Evolutionary conservation across 1,140 invertebrate genomes (phyloP), one percentile per base, ranked within the genome.

Genomic region (Ditylenchus dipsaci): DNA sequence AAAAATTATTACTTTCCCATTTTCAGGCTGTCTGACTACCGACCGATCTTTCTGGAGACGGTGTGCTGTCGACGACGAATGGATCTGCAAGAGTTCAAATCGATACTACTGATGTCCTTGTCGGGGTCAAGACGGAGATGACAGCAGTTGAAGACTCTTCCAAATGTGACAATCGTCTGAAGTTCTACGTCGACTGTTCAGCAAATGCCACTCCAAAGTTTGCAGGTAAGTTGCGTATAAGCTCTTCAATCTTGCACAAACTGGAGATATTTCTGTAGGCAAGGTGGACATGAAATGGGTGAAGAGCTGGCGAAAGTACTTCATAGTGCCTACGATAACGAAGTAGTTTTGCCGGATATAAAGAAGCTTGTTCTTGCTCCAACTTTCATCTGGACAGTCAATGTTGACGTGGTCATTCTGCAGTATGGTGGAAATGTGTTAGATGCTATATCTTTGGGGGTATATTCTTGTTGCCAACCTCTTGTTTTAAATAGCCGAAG

Each of bases 391-490:
- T 71, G 69, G 69, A 58, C 33, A 1, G 17, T 71, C 27, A 73
- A 69, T 42, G 69, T 71, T 8, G 69, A 71, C 42, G 61, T 71
- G n/a, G 67, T 71, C 8, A 60, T 71, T 13, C 43, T 71, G 29
- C 69, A 73, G n/a, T 71, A 47, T 66, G 69, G 61, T 60, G 69
- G 69, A 11, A 71, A 73, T 49, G 33, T 72, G 17, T 49, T 71
- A 59, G 69, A 71, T 60, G 69, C 69, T 15, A 42, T 65, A 42
- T 71, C 69, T 49, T 57, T 71, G 27, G 69, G 59, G 33, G 69
- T 67, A 15, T 9, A 13, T 49, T 38, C 26, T 65, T 19, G 0
- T 26, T n/a, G 26, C 17, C 13, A 3, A 38, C 11, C 33, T 38
- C 33, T 38, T 38, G 33, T 38, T 1, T 30, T 17, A 8, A 5